These are phyloP conservation scores for Centrocercus urophasianus DNA, from an alignment of 2,113 vertebrate genomes.

Conservation along the genomic window DNA sequence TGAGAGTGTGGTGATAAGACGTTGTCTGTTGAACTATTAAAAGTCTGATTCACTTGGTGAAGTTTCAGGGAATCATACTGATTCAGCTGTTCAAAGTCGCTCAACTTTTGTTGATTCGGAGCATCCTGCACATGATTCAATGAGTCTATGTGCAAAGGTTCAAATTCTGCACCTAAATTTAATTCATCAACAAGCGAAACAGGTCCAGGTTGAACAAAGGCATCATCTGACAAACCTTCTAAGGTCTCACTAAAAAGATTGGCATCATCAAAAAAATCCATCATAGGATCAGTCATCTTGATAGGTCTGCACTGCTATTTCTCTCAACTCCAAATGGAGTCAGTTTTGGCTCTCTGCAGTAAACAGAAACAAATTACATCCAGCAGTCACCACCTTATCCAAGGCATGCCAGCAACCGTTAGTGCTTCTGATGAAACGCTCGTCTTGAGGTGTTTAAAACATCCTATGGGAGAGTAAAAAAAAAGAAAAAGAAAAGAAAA, in stretches of 20 bases:
- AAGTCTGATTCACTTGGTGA: constrained; percentile 85
- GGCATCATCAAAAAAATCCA: constrained; percentile 98
- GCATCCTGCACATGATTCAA: constrained; percentile 87
- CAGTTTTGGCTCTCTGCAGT: constrained; percentile 58
- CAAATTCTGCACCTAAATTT: constrained; percentile 93
- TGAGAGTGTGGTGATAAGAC: constrained; percentile 89
- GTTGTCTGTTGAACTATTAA: constrained; percentile 80
- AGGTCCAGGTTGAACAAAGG: constrained; percentile 88
- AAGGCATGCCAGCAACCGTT: constrained; percentile 72
- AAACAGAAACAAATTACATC: constrained; percentile 67
- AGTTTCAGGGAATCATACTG: constrained; percentile 90
- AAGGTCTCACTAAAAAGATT: constrained; percentile 94
- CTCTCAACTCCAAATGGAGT: constrained; percentile 74
- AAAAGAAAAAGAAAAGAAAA: background rate
- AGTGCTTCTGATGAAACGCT: constrained; percentile 65
- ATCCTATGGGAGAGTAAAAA: background rate
- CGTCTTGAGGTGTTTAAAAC: constrained; percentile 12
- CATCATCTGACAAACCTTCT: constrained; percentile 92
- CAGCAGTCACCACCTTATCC: constrained; percentile 74
- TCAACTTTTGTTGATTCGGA: constrained; percentile 81
- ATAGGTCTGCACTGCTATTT: constrained; percentile 60
- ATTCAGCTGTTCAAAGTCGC: constrained; percentile 88
- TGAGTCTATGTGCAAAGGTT: constrained; percentile 91
- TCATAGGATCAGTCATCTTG: constrained; percentile 89
- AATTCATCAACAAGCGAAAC: constrained; percentile 96